Conservation (phyloP, 2,888 invertebrate genomes). For the Drosophila prostipennis region DNA sequence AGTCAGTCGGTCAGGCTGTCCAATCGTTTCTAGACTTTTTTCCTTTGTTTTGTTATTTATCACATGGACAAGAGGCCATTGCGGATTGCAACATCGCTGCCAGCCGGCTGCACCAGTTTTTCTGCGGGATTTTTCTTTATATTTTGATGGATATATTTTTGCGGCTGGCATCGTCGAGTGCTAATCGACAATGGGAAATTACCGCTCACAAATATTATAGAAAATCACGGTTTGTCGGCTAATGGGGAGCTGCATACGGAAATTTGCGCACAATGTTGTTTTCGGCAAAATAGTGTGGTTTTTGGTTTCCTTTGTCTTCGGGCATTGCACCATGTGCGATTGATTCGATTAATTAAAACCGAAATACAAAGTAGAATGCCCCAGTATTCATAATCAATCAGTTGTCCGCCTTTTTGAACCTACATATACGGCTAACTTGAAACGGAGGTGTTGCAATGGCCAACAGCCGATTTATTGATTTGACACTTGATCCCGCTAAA, state of each 20-base stretch:
- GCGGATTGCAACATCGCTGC: constrained; percentile 35
- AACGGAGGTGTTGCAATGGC: constrained; percentile 44
- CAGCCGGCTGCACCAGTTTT: constrained; percentile 53
- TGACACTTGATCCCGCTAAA: constrained; percentile 60
- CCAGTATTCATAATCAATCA: constrained; percentile 33
- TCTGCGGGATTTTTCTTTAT: constrained; percentile 11
- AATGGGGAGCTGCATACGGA: constrained; percentile 50
- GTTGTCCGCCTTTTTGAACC: constrained; percentile 36
- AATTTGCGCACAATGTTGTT: constrained; percentile 59
- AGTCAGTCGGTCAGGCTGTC: constrained; percentile 9
- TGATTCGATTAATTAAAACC: constrained; percentile 49
- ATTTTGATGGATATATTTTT: constrained; percentile 28
- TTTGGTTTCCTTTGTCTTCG: constrained; percentile 31
- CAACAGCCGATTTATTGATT: constrained; percentile 50
- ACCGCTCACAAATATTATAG: constrained; percentile 39
- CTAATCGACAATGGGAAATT: constrained; percentile 35
- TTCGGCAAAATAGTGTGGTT: constrained; percentile 15
- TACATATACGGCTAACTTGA: neutral
- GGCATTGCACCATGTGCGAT: constrained; percentile 46
- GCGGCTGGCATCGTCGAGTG: constrained; percentile 22
- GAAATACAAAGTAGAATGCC: constrained; percentile 21
- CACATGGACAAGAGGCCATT: constrained; percentile 38
- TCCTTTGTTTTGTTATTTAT: constrained; percentile 28
- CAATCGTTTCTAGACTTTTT: constrained; percentile 28
- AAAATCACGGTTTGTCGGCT: constrained; percentile 40